Evolutionary conservation across 2,888 invertebrate genomes (phyloP).

Genomic region (Callosobruchus maculatus): DNA sequence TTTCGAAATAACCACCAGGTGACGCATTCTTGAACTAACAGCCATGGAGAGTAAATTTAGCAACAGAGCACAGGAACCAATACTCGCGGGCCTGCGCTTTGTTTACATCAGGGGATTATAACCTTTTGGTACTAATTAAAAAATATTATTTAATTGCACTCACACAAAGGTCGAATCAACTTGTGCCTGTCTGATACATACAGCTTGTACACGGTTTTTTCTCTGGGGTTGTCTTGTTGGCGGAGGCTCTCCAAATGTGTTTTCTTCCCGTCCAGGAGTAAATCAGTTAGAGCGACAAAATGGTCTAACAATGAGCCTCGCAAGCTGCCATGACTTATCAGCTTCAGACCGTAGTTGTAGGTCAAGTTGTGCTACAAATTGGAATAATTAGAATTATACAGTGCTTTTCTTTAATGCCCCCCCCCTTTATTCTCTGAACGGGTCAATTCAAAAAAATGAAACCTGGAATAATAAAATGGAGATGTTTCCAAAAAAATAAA

Average conservation of each 20-base stretch:
- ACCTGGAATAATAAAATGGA: too few relatives aligned
- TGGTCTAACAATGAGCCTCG: conserved; percentile 65
- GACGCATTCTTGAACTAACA: too few relatives aligned
- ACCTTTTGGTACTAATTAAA: neutral
- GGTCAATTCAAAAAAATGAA: too few relatives aligned
- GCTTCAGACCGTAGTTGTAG: conserved; percentile 53
- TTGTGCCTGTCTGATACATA: conserved; percentile 65
- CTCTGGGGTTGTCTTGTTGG: conserved; percentile 49
- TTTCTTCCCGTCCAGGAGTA: conserved; percentile 69
- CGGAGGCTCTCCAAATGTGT: conserved; percentile 65
- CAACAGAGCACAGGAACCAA: too few relatives aligned
- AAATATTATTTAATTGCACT: conserved; percentile 31
- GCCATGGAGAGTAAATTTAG: too few relatives aligned
- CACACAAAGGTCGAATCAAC: conserved; percentile 65
- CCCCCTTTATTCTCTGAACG: too few relatives aligned
- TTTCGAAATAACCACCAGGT: too few relatives aligned
- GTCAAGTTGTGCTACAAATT: conserved; percentile 45
- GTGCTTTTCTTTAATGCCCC: too few relatives aligned
- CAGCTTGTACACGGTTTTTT: conserved; percentile 57
- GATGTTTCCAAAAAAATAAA: too few relatives aligned
- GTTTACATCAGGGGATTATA: too few relatives aligned
- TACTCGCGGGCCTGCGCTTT: too few relatives aligned
- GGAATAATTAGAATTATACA: too few relatives aligned
- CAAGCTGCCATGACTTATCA: conserved; percentile 55
- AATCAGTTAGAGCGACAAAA: conserved; percentile 65